Conservation (phyloP, 2,113 vertebrate genomes). For the Rhabdomys dilectus region DNA sequence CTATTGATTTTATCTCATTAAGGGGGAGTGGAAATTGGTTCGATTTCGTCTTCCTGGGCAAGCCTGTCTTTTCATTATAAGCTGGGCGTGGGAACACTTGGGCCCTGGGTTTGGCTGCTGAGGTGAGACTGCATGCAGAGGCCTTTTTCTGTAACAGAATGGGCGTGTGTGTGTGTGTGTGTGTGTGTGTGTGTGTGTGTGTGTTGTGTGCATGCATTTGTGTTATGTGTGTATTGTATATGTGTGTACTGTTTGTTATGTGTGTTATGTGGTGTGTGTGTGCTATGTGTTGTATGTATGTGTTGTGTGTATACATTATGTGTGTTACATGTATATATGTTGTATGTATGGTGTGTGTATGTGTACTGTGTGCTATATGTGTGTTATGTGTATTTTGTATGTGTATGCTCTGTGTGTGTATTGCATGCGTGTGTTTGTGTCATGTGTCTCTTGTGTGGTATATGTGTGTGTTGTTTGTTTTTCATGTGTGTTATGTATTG, state of each 20-base stretch:
- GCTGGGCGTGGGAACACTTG: neutral
- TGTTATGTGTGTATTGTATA: neutral
- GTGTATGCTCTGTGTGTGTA: too few species aligned
- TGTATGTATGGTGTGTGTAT: neutral
- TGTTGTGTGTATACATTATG: neutral
- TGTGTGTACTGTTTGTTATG: neutral
- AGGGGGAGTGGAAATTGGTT: constrained; percentile 1
- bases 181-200: rapidly evolving
- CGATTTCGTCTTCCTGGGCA: neutral
- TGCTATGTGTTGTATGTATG: neutral
- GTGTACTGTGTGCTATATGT: neutral
- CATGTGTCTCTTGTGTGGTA: too few species aligned
- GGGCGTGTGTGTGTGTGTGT: neutral
- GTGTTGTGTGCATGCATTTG: rapidly evolving
- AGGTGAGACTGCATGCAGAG: rapidly evolving
- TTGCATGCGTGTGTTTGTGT: neutral
- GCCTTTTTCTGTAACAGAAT: neutral
- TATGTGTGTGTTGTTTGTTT: neutral
- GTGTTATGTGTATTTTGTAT: too few species aligned
- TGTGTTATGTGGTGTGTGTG: neutral
- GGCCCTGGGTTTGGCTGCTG: neutral
- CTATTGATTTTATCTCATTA: constrained; percentile 52
- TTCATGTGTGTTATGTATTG: neutral
- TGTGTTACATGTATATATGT: neutral
- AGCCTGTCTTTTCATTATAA: neutral